Evolutionary conservation across 1,140 invertebrate species (phyloP), one percentile per base, ranked within the genome.

Genomic region (Drosophila ohnishii): DNA sequence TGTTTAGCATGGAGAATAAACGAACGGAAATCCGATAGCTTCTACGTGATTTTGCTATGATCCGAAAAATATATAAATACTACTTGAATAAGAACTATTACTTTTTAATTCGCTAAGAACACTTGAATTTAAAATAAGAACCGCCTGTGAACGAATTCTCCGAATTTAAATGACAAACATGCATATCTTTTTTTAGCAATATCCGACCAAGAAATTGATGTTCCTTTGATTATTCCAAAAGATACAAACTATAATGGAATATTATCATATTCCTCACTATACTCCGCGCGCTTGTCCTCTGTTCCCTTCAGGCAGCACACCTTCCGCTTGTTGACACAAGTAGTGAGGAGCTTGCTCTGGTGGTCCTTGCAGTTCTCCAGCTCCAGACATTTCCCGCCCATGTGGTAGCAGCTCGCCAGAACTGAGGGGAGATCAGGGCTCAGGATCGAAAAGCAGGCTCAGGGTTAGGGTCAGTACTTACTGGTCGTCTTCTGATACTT

Each of bases 311-410:
- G 5, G 25, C 78, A 80, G 37, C 78, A 80, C 35, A 80, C 47
- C 44, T 80, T 80, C 0, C 65, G 72, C 16, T 37, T 50, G 14
- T 73, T 5, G 11, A 77, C 28, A 16, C 78, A 80, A 14, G 39
- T 56, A 8, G 78, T 80, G 16, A 19, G 40, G 0, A 51, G 6
- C 4, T 19, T 16, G 16, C 58, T 19, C 2, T 59, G 66, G 10
- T 3, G n/a, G 2, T n/a, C 11, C 3, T 19, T 5, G 32, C 78
- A 80, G 19, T 44, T 40, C 32, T 51, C 35, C 3, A 22, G 1
- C 9, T 80, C 78, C 13, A 30, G 42, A 9, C 78, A 80, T 1
- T 10, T 22, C 9, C 78, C 78, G 5, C 45, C 60, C 9, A 30
- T 10, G 0, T 10, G 13, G 42, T 2, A 61, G 25, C 78, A 80